Percentiles rank a stretch among this genome's conserved stretches.
Conservation (phyloP, 2,797 vertebrate genomes). For the Falco peregrinus region DNA sequence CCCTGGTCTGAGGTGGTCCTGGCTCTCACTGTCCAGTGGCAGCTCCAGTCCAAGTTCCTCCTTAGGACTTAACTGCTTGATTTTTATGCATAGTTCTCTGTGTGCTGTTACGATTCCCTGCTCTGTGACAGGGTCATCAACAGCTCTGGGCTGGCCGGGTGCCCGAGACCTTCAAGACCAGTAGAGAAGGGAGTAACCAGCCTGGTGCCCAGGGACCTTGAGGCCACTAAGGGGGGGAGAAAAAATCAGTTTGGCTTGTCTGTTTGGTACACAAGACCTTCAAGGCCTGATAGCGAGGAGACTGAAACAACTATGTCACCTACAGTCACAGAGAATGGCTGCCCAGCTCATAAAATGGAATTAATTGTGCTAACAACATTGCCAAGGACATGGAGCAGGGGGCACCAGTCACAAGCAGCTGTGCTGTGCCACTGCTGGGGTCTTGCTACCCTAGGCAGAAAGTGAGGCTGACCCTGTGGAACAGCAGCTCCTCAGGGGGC, state of each 20-base stretch:
- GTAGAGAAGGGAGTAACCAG: not conserved
- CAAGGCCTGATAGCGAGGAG: not conserved
- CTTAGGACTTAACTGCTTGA: not conserved
- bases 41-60: not conserved
- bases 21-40: not conserved
- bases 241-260: not conserved
- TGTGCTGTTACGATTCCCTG: not conserved
- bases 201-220: not conserved
- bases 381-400: rapidly evolving
- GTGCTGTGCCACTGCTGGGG: not conserved
- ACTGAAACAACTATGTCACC: rapidly evolving
- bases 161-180: not conserved
- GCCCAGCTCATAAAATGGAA: rapidly evolving
- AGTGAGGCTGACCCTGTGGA: not conserved
- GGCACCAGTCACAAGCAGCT: rapidly evolving
- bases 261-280: not conserved
- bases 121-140: not conserved
- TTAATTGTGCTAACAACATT: not conserved
- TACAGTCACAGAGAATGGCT: rapidly evolving
- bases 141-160: not conserved
- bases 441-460: not conserved
- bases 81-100: not conserved
- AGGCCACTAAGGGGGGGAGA: not conserved
- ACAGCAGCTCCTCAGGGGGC: not conserved
- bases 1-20: not conserved